Evolutionary conservation across 2,888 invertebrate genomes (phyloP).

Genomic region (Cantharis lateralis): DNA sequence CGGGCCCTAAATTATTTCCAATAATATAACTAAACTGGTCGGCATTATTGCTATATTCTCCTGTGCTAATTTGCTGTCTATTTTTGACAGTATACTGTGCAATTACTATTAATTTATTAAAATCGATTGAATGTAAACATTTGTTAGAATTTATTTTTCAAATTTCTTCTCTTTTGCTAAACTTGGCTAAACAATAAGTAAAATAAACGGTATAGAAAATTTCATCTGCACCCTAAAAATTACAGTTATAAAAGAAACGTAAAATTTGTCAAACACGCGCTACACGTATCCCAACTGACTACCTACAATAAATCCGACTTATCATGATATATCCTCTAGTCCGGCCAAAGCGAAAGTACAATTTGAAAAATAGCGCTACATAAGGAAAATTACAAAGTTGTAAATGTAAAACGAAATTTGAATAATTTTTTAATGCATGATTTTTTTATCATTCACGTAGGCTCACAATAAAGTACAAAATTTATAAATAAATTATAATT

Average conservation of each 20-base stretch:
- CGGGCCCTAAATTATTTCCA: conserved; percentile 41
- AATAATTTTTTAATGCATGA: not conserved
- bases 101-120: conserved; percentile 10
- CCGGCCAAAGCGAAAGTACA: conserved; percentile 9
- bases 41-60: conserved; percentile 13
- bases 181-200: not conserved
- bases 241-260: conserved; percentile 3
- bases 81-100: conserved; percentile 15
- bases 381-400: not conserved
- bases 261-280: conserved; percentile 13
- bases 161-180: not conserved
- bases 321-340: conserved; percentile 13
- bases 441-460: not conserved
- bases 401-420: not conserved
- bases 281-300: conserved; percentile 7
- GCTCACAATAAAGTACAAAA: not conserved
- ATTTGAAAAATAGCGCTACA: conserved; percentile 1
- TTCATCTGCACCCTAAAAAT: not conserved
- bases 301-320: conserved; percentile 14
- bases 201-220: not conserved
- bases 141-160: not conserved
- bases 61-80: conserved; percentile 18
- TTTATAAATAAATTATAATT: not conserved
- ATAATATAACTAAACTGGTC: conserved; percentile 24
- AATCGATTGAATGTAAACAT: not conserved